Conservation (phyloP, 1,140 invertebrate genomes). For the Ceratosolen solmsi region DNA sequence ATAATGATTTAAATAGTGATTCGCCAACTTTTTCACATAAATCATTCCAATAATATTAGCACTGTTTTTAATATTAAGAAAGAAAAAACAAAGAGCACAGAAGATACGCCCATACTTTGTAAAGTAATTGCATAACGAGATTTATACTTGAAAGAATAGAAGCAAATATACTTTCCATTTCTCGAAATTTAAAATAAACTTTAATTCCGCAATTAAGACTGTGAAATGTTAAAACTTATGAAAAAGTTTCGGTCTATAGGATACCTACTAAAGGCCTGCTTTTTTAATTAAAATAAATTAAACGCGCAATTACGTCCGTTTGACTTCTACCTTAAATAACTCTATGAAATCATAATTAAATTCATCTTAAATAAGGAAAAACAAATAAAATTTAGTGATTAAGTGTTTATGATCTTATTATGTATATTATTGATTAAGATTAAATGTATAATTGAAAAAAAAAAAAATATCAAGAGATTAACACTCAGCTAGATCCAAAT, state of each 20-base stretch:
- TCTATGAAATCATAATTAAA: slow-evolving; percentile 4
- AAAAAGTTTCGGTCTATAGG: background rate
- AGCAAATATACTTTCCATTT: background rate
- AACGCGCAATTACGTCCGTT: background rate
- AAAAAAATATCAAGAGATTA: slow-evolving; percentile 10
- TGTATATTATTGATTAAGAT: slow-evolving; percentile 14
- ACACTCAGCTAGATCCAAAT: background rate
- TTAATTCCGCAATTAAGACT: background rate
- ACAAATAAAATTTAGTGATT: background rate
- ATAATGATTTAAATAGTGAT: background rate
- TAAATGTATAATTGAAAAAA: no score
- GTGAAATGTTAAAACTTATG: background rate
- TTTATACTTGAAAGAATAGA: background rate
- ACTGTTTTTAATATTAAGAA: background rate
- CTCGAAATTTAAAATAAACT: background rate
- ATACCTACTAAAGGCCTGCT: background rate
- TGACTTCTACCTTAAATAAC: background rate
- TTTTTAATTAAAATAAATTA: slow-evolving; percentile 2
- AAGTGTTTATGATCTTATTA: slow-evolving; percentile 1
- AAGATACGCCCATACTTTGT: background rate
- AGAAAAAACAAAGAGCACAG: background rate
- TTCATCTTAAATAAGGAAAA: background rate
- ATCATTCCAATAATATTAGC: background rate
- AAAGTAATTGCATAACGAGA: background rate
- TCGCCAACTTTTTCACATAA: background rate